phyloP scores from a whole-genome alignment of 2,888 invertebrate species.

The Pegoplata infirma region DNA sequence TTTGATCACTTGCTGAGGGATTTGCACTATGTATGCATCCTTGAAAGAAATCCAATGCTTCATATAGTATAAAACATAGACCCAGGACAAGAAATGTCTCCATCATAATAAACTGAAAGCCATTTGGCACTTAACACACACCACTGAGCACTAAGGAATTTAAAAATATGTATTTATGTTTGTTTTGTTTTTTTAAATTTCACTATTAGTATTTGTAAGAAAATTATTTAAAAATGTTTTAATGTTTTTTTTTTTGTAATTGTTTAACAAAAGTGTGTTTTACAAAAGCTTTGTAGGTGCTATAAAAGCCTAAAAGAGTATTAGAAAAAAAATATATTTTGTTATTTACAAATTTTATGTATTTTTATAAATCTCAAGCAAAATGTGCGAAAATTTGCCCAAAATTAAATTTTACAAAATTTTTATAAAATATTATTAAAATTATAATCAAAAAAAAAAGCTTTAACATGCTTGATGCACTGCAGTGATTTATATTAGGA shows the following conservation, averaged over 20 bases:
- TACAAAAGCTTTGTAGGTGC: constrained; percentile 45
- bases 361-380: constrained; percentile 39
- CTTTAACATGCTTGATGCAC: constrained; percentile 33
- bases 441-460: constrained; percentile 6
- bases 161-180: constrained; percentile 21
- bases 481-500: not conserved
- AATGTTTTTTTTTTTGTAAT: constrained; percentile 6
- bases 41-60: constrained; percentile 83
- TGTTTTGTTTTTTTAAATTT: not conserved
- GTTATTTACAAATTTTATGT: constrained; percentile 28
- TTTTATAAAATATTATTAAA: constrained; percentile 15
- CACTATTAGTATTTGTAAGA: not conserved
- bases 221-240: constrained; percentile 8
- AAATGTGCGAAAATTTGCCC: constrained; percentile 66
- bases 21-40: constrained; percentile 78
- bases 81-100: constrained; percentile 84
- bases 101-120: constrained; percentile 79
- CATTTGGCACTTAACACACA: constrained; percentile 68
- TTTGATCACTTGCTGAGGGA: constrained; percentile 75
- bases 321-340: constrained; percentile 12
- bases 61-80: constrained; percentile 84
- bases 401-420: constrained; percentile 26
- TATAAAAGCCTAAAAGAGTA: constrained; percentile 36
- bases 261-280: constrained; percentile 16
- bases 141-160: constrained; percentile 48